phyloP scores from a whole-genome alignment of 2,888 invertebrate genomes.

The Anaspis maculata region DNA sequence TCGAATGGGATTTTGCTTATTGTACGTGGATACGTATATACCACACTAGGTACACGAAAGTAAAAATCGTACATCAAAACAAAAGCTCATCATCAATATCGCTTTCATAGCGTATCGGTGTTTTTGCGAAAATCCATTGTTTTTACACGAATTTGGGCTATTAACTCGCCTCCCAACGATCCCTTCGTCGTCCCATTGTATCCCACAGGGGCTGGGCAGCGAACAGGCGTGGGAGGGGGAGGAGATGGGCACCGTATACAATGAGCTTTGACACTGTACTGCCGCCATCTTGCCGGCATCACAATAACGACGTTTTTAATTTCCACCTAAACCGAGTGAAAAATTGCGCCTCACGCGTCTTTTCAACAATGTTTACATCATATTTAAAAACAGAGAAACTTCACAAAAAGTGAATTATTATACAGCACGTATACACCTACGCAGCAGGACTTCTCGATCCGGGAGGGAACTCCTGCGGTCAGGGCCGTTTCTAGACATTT shows the following conservation, averaged over 20 bases:
- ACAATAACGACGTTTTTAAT: constrained; percentile 10
- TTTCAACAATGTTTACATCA: too few relatives aligned
- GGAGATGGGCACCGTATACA: not conserved
- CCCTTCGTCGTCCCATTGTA: constrained; percentile 2
- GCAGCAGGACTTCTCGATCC: too few relatives aligned
- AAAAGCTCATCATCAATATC: constrained; percentile 8
- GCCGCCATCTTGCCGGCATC: constrained; percentile 10
- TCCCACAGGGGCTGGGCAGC: not conserved
- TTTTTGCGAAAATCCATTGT: constrained; percentile 9
- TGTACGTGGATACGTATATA: constrained; percentile 8
- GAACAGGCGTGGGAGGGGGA: not conserved
- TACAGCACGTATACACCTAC: too few relatives aligned
- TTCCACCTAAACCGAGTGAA: too few relatives aligned
- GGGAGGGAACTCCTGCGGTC: too few relatives aligned
- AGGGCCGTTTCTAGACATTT: too few relatives aligned
- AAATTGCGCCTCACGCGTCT: constrained; percentile 2
- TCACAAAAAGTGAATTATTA: too few relatives aligned
- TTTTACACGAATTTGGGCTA: constrained; percentile 10
- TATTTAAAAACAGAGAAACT: too few relatives aligned
- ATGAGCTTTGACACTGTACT: constrained; percentile 5
- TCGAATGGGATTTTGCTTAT: constrained; percentile 16
- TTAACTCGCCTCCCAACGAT: constrained; percentile 9
- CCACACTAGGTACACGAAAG: too few relatives aligned
- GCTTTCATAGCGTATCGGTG: constrained; percentile 4
- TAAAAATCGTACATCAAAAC: constrained; percentile 12